Percentiles rank a stretch among this genome's conserved stretches.
phyloP scores from a whole-genome alignment of 2,113 vertebrate genomes.

The Calidris pugnax region DNA sequence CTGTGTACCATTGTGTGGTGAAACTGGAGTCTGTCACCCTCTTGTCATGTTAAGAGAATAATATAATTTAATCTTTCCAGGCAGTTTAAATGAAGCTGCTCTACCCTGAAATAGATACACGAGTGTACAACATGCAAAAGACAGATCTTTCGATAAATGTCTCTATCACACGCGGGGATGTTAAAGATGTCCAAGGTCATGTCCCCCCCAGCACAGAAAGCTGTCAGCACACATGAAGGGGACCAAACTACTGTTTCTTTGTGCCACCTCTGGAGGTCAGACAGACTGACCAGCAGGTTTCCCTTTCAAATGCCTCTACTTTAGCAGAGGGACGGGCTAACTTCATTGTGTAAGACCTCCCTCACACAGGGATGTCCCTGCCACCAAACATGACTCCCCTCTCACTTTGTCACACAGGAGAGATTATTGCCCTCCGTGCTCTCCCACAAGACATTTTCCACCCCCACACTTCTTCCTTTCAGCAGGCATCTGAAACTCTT shows the following conservation, averaged over 20 bases:
- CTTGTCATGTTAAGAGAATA: constrained; percentile 32
- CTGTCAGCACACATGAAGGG: background rate
- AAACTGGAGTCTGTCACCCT: background rate
- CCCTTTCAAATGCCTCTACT: background rate
- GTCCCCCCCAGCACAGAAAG: background rate
- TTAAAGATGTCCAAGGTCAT: background rate
- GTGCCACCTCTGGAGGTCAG: background rate
- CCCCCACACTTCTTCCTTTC: background rate
- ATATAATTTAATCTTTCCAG: constrained; percentile 65
- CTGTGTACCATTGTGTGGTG: background rate
- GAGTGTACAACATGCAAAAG: constrained; percentile 6
- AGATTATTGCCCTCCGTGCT: background rate
- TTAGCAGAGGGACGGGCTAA: background rate
- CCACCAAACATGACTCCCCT: fast-evolving
- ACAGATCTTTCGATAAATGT: constrained; percentile 17
- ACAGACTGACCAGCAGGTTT: background rate
- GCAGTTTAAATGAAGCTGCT: constrained; percentile 54
- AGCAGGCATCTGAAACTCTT: background rate
- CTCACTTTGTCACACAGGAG: background rate
- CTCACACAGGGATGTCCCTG: background rate
- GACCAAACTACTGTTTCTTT: background rate
- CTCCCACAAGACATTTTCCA: background rate
- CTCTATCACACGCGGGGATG: fast-evolving
- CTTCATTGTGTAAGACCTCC: background rate
- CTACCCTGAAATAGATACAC: constrained; percentile 60